phyloP scores from a whole-genome alignment of 37 sponge, comb jelly and placozoan species.

The Theonella swinhoei region DNA sequence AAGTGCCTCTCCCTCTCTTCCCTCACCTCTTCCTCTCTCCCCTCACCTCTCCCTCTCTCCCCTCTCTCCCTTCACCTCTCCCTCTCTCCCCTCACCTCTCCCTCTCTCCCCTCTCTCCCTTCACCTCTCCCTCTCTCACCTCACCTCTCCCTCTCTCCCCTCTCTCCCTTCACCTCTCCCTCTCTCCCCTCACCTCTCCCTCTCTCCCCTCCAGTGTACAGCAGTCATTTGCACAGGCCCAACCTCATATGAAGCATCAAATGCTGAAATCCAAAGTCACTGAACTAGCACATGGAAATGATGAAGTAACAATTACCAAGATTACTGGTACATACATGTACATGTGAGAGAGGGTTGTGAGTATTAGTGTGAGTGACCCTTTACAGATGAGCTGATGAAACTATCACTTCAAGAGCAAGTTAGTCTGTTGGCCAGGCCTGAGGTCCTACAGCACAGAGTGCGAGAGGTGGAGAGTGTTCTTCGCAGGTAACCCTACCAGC shows the following conservation, averaged over 20 bases:
- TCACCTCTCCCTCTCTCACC: too few relatives aligned
- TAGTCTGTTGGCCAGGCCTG: not conserved
- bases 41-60: not conserved
- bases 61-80: not conserved
- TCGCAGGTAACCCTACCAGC: not conserved
- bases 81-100: too few relatives aligned
- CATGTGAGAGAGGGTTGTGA: too few relatives aligned
- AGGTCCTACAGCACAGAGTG: not conserved
- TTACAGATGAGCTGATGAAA: slow-evolving; percentile 19
- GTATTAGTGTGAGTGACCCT: too few relatives aligned
- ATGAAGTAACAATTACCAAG: slow-evolving; percentile 9
- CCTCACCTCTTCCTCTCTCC: not conserved
- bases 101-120: too few relatives aligned
- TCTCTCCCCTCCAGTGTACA: not conserved
- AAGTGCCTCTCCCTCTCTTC: too few relatives aligned
- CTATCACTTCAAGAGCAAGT: slow-evolving; percentile 18
- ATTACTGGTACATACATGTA: slow-evolving; percentile 27
- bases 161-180: not conserved
- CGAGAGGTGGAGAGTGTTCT: slow-evolving; percentile 28
- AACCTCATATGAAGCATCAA: slow-evolving; percentile 3
- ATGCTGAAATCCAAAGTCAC: slow-evolving; percentile 23
- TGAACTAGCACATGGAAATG: slow-evolving; percentile 12
- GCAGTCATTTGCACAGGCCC: not conserved
- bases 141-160: not conserved
- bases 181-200: too few relatives aligned